Evolutionary conservation across 1,140 invertebrate genomes (phyloP), one percentile per base, ranked within the genome.

Genomic region (Drosophila punjabiensis): DNA sequence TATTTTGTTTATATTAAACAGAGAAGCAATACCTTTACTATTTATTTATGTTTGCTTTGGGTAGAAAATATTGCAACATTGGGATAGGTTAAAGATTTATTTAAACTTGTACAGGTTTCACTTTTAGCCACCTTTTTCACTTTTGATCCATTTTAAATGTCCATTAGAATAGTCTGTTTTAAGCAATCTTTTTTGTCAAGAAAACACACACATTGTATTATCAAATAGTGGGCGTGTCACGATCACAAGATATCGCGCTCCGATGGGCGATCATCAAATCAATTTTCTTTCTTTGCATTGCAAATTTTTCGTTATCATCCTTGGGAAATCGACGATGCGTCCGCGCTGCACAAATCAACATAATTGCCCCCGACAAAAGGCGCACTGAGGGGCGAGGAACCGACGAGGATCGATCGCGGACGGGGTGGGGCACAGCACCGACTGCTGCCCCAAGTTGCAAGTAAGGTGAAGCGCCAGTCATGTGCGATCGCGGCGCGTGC

Each of bases 211-310:
- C 47, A 67, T 75, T 66, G 65, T 64, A 65, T 88, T 78, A 83
- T 88, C 74, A 85, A 76, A 67, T 79, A 64, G 79, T 71, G 81
- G 85, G 85, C 85, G 85, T 89, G 86, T 45, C 85, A 53, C 68
- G 77, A 70, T 69, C 73, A 32, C 35, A 30, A 48, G 76, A 74
- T 67, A 71, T 70, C 32, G 71, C 63, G 47, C n/a, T 11, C 33
- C 67, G 70, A 82, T 68, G 67, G 48, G 55, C 81, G 81, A 86
- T 82, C 79, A 81, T 81, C 86, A 86, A 90, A 90, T 90, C 86
- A 90, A 90, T 90, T 90, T 90, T 75, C 79, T 75, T 86, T 90
- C 87, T 86, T 90, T 90, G 81, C 82, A 89, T 89, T 89, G 82
- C 86, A 86, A 89, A 89, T 90, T 90, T 84, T 58, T 53, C 47